These are phyloP conservation scores for Syrrhaptes paradoxus DNA, from an alignment of 2,113 vertebrate species.

Conservation along the genomic window DNA sequence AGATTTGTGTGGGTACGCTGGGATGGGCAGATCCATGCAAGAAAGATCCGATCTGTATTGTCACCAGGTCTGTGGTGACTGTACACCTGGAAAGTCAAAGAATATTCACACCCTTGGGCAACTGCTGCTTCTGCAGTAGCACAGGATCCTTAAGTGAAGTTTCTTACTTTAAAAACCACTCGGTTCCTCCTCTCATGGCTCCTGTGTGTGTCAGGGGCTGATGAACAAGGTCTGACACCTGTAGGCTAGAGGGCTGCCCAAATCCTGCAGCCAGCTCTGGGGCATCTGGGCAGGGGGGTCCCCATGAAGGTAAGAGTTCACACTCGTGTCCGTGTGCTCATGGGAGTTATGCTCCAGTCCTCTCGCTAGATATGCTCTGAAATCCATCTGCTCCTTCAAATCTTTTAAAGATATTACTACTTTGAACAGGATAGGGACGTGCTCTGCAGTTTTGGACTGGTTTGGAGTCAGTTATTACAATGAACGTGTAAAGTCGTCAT, in stretches of 20 bases:
- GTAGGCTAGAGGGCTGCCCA: rapidly evolving
- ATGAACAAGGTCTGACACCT: background rate
- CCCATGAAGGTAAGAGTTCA: rapidly evolving
- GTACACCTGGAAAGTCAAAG: background rate
- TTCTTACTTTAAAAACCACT: background rate
- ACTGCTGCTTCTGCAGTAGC: background rate
- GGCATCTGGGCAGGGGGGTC: rapidly evolving
- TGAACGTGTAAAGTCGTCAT: background rate
- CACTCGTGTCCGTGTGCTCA: rapidly evolving
- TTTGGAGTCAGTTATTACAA: background rate
- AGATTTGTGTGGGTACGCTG: too few species aligned
- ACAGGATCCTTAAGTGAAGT: background rate
- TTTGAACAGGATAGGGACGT: background rate
- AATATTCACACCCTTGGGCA: background rate
- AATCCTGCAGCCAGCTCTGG: background rate
- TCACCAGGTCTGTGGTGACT: background rate
- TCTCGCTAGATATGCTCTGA: background rate
- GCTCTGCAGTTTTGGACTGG: background rate
- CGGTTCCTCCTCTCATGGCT: rapidly evolving
- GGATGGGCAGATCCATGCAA: background rate
- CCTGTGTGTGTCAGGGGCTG: background rate
- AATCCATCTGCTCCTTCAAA: background rate
- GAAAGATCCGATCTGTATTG: rapidly evolving
- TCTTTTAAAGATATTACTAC: background rate
- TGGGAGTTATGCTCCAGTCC: background rate